These are phyloP conservation scores for Muscicapa comitata DNA, from an alignment of 2,797 vertebrate species.

Conservation along the genomic window DNA sequence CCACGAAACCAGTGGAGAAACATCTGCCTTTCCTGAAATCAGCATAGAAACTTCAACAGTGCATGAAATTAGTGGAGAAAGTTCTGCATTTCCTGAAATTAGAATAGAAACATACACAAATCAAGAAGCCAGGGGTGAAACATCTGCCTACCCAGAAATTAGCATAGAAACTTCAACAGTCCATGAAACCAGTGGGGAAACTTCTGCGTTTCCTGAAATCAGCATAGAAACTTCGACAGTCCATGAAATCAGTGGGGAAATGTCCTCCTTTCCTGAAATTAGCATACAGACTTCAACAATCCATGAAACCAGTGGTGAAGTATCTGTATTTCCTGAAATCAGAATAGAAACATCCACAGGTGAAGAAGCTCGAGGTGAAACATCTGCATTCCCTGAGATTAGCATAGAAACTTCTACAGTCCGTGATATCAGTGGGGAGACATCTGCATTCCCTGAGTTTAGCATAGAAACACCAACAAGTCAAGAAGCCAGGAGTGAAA, in stretches of 20 bases:
- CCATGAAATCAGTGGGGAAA: neutral
- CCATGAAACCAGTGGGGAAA: neutral
- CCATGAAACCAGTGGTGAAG: neutral
- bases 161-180: neutral
- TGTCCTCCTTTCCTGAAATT: neutral
- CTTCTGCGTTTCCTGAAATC: neutral
- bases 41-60: constrained; percentile 30
- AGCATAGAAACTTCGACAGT: neutral
- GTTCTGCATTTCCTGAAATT: neutral
- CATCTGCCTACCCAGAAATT: neutral
- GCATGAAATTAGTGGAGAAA: neutral
- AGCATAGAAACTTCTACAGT: constrained; percentile 70
- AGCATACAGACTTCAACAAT: neutral
- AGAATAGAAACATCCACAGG: constrained; percentile 64
- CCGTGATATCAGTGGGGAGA: constrained; percentile 46
- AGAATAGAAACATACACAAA: constrained; percentile 36
- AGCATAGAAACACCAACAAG: neutral
- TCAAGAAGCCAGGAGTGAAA: constrained; percentile 51
- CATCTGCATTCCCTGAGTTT: constrained; percentile 69
- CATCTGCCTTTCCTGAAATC: neutral
- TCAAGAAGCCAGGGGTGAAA: constrained; percentile 4
- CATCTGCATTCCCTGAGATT: constrained; percentile 54
- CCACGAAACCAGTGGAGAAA: neutral
- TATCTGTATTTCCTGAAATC: neutral
- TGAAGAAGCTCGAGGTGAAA: constrained; percentile 41